Conservation (phyloP, 2,797 vertebrate species). For the Dryobates pubescens region DNA sequence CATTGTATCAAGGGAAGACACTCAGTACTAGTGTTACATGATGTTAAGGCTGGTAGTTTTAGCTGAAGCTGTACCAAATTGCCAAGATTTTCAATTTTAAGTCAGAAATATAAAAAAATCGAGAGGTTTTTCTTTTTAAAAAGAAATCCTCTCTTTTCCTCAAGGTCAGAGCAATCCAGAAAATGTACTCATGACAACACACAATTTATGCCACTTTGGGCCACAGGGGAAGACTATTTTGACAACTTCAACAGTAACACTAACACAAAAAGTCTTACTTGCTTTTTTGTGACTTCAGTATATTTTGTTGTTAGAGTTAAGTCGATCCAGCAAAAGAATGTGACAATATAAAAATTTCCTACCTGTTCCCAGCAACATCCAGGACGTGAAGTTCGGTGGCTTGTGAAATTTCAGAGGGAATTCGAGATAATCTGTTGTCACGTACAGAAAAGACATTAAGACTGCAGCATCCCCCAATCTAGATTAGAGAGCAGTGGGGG, state of each 20-base stretch:
- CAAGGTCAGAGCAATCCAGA: background rate
- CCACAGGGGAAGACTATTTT: background rate
- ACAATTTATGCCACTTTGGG: background rate
- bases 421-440: conserved; percentile 90
- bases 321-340: background rate
- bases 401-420: conserved; percentile 93
- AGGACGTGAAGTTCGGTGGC: conserved; percentile 95
- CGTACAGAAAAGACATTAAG: conserved; percentile 95
- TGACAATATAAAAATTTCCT: conserved; percentile 2
- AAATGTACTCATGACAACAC: background rate
- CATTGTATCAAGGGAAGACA: background rate
- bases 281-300: background rate
- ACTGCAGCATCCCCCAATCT: conserved; percentile 94
- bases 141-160: background rate
- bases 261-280: background rate
- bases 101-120: background rate
- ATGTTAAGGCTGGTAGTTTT: background rate
- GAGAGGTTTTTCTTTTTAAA: background rate
- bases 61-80: background rate
- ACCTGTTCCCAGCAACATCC: conserved; percentile 97
- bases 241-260: background rate
- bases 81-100: background rate
- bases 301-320: background rate
- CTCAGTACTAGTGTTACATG: background rate
- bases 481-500: conserved; percentile 7